These are phyloP conservation scores for Heliconius nattereri DNA, from an alignment of 1,140 invertebrate species.

Conservation along the genomic window DNA sequence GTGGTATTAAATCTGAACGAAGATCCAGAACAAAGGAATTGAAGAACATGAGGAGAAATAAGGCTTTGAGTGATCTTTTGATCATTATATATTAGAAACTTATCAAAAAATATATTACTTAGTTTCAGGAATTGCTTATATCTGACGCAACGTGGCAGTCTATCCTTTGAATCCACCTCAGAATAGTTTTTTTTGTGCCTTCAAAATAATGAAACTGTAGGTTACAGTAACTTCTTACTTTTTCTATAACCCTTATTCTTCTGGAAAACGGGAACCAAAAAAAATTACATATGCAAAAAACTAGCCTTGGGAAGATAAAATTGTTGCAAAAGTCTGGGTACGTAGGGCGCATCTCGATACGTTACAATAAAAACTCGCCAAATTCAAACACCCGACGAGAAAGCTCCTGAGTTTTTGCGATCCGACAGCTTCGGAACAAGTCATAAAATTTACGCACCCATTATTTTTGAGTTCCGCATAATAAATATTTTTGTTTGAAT, in stretches of 20 bases:
- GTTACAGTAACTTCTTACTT: not conserved
- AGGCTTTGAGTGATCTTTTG: not conserved
- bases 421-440: constrained; percentile 52
- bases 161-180: no score
- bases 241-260: not conserved
- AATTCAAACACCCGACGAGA: constrained; percentile 54
- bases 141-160: no score
- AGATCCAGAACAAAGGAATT: not conserved
- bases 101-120: not conserved
- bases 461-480: constrained; percentile 32
- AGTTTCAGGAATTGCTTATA: no score
- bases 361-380: constrained; percentile 53
- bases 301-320: not conserved
- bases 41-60: not conserved
- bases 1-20: not conserved
- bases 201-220: not conserved
- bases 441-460: constrained; percentile 54
- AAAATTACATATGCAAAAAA: constrained; percentile 7
- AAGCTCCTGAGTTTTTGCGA: constrained; percentile 45
- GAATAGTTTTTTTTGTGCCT: not conserved
- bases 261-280: not conserved
- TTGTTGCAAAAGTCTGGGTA: constrained; percentile 7
- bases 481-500: constrained; percentile 8
- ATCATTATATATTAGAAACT: not conserved
- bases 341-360: constrained; percentile 48